phyloP scores from a whole-genome alignment of 2,888 invertebrate species.

The Drosophila mulleri region DNA sequence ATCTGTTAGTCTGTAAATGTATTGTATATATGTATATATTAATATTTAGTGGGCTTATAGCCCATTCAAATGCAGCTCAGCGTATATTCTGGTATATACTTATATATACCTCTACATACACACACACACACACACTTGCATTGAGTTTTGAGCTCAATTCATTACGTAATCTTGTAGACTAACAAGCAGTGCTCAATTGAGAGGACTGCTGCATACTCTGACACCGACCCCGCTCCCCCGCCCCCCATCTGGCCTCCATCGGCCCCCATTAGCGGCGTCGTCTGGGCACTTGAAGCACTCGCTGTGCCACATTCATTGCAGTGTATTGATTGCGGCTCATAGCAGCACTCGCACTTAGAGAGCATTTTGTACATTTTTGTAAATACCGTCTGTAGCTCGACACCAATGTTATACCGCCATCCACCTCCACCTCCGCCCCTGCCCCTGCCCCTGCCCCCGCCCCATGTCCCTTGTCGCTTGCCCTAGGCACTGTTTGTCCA shows the following conservation, averaged over 20 bases:
- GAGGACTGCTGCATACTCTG: conserved; percentile 9
- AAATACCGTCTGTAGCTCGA: conserved; percentile 21
- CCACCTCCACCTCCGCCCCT: not conserved
- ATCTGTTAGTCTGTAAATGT: not conserved
- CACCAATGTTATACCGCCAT: not conserved
- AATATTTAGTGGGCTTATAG: not conserved
- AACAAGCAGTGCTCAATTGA: conserved; percentile 15
- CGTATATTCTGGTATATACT: not conserved
- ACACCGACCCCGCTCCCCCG: not conserved
- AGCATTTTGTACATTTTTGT: conserved; percentile 39
- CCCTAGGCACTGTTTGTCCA: conserved; percentile 5
- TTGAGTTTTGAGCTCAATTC: not conserved
- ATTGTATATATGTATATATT: not conserved
- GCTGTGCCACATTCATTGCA: conserved; percentile 46
- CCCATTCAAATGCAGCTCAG: not conserved
- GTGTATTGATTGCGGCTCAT: conserved; percentile 31
- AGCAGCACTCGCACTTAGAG: conserved; percentile 26
- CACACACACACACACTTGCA: not conserved
- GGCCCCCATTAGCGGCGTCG: conserved; percentile 2
- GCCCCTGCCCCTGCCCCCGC: not conserved
- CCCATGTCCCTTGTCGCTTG: too few species aligned
- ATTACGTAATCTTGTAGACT: conserved; percentile 19
- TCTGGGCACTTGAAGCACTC: conserved; percentile 39
- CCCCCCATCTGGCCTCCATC: too few species aligned
- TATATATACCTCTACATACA: not conserved